A percentile compares a stretch with the other conserved stretches of the same genome.
phyloP scores from a whole-genome alignment of 2,113 vertebrate species.

The Sorex fumeus region DNA sequence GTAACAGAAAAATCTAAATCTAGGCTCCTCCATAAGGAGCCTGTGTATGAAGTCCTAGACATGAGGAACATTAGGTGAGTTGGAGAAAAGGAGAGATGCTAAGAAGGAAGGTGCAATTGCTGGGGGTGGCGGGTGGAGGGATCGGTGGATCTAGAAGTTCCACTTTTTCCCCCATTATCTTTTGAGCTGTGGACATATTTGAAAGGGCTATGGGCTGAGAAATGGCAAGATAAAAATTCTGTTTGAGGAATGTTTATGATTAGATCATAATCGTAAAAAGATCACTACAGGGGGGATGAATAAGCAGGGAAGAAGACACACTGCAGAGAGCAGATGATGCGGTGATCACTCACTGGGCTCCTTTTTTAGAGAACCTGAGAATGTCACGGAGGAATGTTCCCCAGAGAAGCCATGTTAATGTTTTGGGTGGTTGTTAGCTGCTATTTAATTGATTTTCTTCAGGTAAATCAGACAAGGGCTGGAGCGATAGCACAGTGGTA shows the following conservation, averaged over 20 bases:
- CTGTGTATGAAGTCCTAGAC: not conserved
- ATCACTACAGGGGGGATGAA: not conserved
- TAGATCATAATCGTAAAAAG: not conserved
- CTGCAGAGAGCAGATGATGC: not conserved
- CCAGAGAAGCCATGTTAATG: not conserved
- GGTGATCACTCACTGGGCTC: not conserved
- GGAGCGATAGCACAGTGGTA: too few relatives aligned
- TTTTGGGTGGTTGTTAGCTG: not conserved
- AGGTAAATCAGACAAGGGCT: not conserved
- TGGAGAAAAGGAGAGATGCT: not conserved
- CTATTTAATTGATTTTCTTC: not conserved
- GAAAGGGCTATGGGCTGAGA: not conserved
- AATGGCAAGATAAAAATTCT: not conserved
- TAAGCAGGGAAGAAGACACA: not conserved
- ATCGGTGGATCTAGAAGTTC: not conserved
- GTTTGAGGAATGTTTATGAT: not conserved
- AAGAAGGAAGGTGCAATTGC: not conserved
- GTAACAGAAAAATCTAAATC: not conserved
- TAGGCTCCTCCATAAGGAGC: not conserved
- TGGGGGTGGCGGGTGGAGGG: not conserved
- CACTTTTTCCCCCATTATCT: too few relatives aligned
- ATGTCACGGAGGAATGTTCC: not conserved
- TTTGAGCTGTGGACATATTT: not conserved
- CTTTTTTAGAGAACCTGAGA: not conserved
- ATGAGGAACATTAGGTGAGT: not conserved